A percentile compares a stretch with the other conserved stretches of the same genome.
These are phyloP conservation scores for Phylloscopus trochilus DNA, from an alignment of 2,113 vertebrate species.

Conservation along the genomic window DNA sequence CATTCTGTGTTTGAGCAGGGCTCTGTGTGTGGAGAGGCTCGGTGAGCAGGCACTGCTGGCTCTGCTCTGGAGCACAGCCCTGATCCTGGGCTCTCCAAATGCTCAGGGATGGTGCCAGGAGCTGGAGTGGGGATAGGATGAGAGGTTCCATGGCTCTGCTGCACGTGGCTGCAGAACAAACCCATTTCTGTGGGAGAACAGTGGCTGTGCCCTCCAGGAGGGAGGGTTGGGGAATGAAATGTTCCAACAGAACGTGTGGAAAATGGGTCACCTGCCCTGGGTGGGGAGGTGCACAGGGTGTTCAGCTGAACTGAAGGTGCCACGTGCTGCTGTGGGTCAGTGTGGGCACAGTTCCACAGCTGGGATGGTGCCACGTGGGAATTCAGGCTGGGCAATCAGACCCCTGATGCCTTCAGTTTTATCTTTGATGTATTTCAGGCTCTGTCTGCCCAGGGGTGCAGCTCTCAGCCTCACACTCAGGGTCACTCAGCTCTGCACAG, in stretches of 20 bases:
- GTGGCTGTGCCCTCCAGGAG: background rate
- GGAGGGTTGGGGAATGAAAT: background rate
- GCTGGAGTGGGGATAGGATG: background rate
- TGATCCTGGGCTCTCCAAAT: background rate
- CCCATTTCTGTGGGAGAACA: background rate
- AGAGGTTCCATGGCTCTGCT: fast-evolving
- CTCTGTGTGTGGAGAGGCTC: background rate
- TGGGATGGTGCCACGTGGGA: fast-evolving
- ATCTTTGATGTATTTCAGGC: background rate
- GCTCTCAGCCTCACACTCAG: background rate
- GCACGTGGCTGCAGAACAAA: background rate
- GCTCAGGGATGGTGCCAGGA: background rate
- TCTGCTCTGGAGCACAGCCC: background rate
- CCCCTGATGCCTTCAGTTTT: background rate
- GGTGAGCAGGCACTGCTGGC: background rate
- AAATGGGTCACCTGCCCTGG: background rate
- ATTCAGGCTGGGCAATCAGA: fast-evolving
- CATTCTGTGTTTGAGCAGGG: background rate
- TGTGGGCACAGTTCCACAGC: background rate
- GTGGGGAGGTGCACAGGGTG: background rate
- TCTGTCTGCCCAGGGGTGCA: background rate
- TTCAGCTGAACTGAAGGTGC: background rate
- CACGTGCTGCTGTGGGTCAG: background rate
- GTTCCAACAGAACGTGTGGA: fast-evolving
- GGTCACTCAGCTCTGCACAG: background rate